Base-by-base conservation (phyloP, 64 coral and sea anemone species). In the Platygyra sinensis region DNA sequence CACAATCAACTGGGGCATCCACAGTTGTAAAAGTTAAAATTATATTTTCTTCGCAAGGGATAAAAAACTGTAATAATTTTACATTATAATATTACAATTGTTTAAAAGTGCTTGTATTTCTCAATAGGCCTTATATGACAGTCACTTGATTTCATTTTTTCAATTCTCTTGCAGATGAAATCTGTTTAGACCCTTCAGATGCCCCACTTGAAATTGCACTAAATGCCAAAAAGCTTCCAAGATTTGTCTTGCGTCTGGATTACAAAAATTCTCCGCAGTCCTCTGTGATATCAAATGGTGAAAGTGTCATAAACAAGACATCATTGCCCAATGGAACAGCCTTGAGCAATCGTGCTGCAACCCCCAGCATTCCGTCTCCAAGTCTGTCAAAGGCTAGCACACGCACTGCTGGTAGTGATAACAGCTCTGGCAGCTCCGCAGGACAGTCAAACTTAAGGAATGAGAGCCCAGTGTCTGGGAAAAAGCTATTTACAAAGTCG, bases 101-200 rank as follows among this genome's bases (percentile, higher is more conserved):
- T 36, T 36, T 36, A 46, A 46, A 46, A 46, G 42, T 46, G 42
- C 42, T 7, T 46, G 42, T 46, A 46, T 46, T 46, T 46, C 7
- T 46, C 42, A 46, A 46, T 46, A 46, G 42, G 42, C 7, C 42
- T 46, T 8, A 46, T 46, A 3, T 46, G 42, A 7, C 42, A 8
- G 42, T 46, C n/a, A 79, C 24, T 61, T 28, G 29, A 31, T 2
- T 12, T 2, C 4, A 15, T 57, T 85, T 57, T 16, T 3, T 74
- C 15, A 57, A 57, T 57, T 83, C 25, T 83, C 59, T 93, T 87
- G 54, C 74, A 92, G 97, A 99, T 96, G 97, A 99, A 91, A 99
- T 99, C 38, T 99, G 94, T 86, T 65, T 99, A 50, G 97, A 99
- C 57, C 93, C 91, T 22, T 96, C 97, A 69, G 97, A 99, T 31